Conservation (phyloP, 1,140 invertebrate species). For the Pomacea maculata region DNA sequence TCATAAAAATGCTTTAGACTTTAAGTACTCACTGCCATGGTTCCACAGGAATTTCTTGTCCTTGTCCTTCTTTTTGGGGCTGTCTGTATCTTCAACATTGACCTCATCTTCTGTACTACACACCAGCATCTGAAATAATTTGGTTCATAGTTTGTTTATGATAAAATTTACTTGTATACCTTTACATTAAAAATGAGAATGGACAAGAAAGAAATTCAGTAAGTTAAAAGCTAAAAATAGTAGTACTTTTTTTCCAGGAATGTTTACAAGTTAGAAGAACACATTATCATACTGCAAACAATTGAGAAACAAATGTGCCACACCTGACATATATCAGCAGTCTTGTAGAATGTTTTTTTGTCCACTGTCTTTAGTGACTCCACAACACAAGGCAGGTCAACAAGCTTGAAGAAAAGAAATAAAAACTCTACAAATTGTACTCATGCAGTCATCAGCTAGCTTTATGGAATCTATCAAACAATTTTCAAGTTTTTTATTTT, state of each 20-base stretch:
- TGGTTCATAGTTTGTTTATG: no score
- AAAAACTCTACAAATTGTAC: background rate
- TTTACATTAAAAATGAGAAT: no score
- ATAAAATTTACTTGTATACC: no score
- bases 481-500: no score
- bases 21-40: conserved; percentile 75
- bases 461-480: no score
- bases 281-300: background rate
- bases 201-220: no score
- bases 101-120: conserved; percentile 59
- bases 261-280: background rate
- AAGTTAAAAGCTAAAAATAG: background rate
- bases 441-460: no score
- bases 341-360: conserved; percentile 96
- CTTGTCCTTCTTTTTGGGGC: conserved; percentile 82
- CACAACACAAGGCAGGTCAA: conserved; percentile 92
- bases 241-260: background rate
- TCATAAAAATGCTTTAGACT: background rate
- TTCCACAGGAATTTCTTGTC: conserved; percentile 95
- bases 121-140: conserved; percentile 56
- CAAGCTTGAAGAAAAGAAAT: conserved; percentile 70
- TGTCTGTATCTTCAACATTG: conserved; percentile 70
- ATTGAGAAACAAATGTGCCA: conserved; percentile 49
- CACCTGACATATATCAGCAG: conserved; percentile 93
- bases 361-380: conserved; percentile 97